phyloP scores from a whole-genome alignment of 2,113 vertebrate genomes.

The Rhegmatorhina hoffmannsi region DNA sequence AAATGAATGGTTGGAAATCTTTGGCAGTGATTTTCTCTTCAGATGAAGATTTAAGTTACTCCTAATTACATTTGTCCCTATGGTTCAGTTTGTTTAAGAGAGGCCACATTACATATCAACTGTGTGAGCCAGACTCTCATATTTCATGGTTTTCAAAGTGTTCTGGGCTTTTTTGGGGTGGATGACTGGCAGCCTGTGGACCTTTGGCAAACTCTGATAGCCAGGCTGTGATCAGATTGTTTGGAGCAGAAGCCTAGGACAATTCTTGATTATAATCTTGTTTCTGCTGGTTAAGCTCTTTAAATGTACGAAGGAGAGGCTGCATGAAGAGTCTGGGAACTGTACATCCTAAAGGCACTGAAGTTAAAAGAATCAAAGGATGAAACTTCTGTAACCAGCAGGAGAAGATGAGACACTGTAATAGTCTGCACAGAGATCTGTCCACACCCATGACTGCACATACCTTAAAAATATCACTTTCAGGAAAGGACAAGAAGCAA shows the following conservation, averaged over 20 bases:
- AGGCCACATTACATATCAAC: background rate
- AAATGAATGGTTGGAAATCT: background rate
- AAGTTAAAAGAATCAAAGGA: background rate
- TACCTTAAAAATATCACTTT: background rate
- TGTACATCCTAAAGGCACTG: background rate
- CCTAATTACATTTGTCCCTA: background rate
- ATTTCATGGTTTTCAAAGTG: background rate
- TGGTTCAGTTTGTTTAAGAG: background rate
- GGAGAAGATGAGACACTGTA: background rate
- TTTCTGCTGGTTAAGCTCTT: background rate
- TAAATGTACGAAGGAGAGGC: background rate
- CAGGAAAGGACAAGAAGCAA: background rate
- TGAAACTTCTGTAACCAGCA: background rate
- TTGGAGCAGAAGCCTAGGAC: background rate
- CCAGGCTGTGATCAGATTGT: background rate
- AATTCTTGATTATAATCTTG: background rate
- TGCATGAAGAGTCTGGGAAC: background rate
- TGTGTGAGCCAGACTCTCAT: background rate
- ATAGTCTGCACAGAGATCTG: background rate
- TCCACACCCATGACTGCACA: accelerated
- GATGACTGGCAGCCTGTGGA: background rate
- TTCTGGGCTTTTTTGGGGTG: background rate
- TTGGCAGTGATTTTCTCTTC: background rate
- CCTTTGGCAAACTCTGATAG: background rate
- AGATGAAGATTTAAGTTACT: background rate